A percentile compares a stretch with the other conserved stretches of the same genome.
Evolutionary conservation across 2,888 invertebrate species (phyloP).

Genomic region (Steinernema carpocapsae): DNA sequence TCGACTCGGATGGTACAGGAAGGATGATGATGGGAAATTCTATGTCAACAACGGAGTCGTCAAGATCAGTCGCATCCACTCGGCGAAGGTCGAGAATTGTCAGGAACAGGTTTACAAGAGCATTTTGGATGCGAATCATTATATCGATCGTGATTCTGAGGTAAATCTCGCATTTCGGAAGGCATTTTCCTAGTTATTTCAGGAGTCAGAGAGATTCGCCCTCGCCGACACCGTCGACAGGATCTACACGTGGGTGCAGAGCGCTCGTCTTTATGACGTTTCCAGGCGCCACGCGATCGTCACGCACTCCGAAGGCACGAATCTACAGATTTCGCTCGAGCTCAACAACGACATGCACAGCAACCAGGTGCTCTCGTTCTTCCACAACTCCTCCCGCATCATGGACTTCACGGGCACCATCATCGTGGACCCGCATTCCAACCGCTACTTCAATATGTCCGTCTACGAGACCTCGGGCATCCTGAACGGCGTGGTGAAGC

Average conservation of each 20-base stretch:
- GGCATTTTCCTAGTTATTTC: conserved; percentile 46
- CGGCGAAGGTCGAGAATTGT: conserved; percentile 64
- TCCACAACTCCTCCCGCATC: conserved; percentile 64
- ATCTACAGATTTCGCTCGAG: conserved; percentile 58
- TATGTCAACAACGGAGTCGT: conserved; percentile 63
- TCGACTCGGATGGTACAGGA: conserved; percentile 67
- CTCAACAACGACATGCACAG: conserved; percentile 10
- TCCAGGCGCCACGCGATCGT: conserved; percentile 60
- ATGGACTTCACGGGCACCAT: conserved; percentile 62
- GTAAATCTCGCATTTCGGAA: not conserved
- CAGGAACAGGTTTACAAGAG: conserved; percentile 62
- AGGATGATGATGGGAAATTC: conserved; percentile 52
- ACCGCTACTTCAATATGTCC: conserved; percentile 62
- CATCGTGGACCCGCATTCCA: conserved; percentile 53
- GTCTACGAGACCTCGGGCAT: conserved; percentile 61
- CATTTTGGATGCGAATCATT: conserved; percentile 63
- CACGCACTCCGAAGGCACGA: conserved; percentile 63
- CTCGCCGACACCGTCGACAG: conserved; percentile 57
- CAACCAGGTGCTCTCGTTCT: conserved; percentile 51
- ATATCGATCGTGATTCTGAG: conserved; percentile 51
- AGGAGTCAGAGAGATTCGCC: conserved; percentile 46
- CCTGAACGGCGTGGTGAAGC: conserved; percentile 48
- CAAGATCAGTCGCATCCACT: conserved; percentile 64
- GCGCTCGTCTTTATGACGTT: conserved; percentile 60
- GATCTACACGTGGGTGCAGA: conserved; percentile 61